These are phyloP conservation scores for Oreochromis grahami DNA, from an alignment of 2,797 vertebrate genomes.

Conservation along the genomic window DNA sequence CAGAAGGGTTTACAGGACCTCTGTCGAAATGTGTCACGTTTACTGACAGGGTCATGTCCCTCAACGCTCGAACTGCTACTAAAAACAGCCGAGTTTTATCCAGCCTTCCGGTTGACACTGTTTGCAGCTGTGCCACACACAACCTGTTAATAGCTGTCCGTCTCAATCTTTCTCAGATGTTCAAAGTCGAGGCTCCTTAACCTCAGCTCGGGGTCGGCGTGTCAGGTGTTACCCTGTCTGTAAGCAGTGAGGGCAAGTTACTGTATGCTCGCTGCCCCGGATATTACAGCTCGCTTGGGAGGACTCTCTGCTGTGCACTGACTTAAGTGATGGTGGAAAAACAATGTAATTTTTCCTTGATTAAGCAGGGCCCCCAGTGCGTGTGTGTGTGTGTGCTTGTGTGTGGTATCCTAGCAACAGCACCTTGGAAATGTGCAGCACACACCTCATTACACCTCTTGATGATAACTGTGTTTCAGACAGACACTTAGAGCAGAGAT, in stretches of 20 bases:
- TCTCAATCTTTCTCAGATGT: neutral
- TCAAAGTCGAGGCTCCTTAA: neutral
- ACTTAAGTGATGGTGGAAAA: conserved; percentile 23
- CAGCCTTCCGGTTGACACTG: conserved; percentile 9
- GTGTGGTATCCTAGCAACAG: conserved; percentile 60
- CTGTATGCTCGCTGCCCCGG: neutral
- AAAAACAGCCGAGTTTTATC: conserved; percentile 10
- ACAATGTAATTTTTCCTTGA: conserved; percentile 2
- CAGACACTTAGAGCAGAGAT: conserved; percentile 34
- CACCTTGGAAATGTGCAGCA: conserved; percentile 15
- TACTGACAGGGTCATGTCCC: conserved; percentile 5
- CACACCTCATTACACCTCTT: conserved; percentile 49
- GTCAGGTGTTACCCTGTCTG: neutral
- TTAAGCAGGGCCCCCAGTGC: neutral
- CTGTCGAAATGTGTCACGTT: neutral
- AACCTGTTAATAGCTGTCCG: neutral
- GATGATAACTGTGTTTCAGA: conserved; percentile 42
- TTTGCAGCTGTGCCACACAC: conserved; percentile 24
- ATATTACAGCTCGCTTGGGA: conserved; percentile 16
- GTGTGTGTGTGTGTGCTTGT: neutral
- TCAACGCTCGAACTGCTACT: neutral
- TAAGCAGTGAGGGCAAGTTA: neutral
- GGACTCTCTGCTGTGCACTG: neutral
- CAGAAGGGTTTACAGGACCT: neutral
- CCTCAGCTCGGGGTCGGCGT: neutral